Percentiles rank a stretch among this genome's conserved stretches.
Evolutionary conservation across 2,797 vertebrate genomes (phyloP).

Genomic region (Nyctibius grandis): DNA sequence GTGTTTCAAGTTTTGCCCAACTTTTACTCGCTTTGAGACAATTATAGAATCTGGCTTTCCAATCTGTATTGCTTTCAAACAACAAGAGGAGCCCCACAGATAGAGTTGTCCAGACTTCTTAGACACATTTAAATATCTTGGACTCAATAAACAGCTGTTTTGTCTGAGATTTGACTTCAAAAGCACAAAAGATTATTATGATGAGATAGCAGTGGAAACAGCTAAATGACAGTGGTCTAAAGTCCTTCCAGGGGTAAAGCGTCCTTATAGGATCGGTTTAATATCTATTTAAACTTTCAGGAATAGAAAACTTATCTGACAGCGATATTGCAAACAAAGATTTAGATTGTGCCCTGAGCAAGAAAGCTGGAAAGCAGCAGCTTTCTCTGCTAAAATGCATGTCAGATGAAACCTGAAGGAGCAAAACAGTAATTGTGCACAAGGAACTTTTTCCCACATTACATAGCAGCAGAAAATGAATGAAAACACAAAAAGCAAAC

Average conservation of each 20-base stretch:
- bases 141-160: not conserved
- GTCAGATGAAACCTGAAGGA: not conserved
- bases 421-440: not conserved
- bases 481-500: not conserved
- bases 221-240: not conserved
- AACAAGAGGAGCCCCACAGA: not conserved
- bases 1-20: not conserved
- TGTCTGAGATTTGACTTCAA: not conserved
- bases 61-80: not conserved
- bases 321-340: not conserved
- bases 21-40: not conserved
- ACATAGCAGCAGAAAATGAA: not conserved
- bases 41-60: not conserved
- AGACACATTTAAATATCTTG: not conserved
- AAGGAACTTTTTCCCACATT: not conserved
- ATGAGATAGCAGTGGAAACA: not conserved
- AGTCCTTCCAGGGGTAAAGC: not conserved
- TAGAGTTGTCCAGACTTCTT: not conserved
- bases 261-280: not conserved
- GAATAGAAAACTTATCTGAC: not conserved
- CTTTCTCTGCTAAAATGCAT: not conserved
- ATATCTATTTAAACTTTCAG: not conserved
- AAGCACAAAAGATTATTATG: not conserved
- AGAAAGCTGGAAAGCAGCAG: not conserved
- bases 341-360: not conserved